Evolutionary conservation across 2,113 vertebrate genomes (phyloP), one percentile per base, ranked within the genome.

Genomic region (Cheilinus undulatus): DNA sequence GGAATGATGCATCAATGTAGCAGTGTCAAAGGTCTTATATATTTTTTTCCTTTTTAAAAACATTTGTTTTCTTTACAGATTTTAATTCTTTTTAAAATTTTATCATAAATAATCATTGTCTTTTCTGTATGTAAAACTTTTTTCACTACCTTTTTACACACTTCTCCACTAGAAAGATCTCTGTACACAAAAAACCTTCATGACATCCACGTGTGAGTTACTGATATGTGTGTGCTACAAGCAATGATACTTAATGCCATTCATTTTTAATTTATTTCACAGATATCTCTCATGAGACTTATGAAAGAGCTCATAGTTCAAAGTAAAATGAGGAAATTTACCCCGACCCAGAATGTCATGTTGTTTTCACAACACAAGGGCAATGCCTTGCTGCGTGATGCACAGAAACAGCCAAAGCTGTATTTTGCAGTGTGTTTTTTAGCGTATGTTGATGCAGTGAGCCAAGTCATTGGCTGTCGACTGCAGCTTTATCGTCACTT

Each of bases 401-500:
- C 19, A 19, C 34, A 3, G 42, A 40, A 27, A 17, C 13, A 64
- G 36, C 38, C 42, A 70, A 40, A 38, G 32, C 45, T 36, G 52
- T n/a, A 28, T 28, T 72, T 22, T 50, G 59, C 69, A 8, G 45
- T 6, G 3, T 43, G 9, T 63, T 70, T 69, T n/a, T 74, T 53
- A 69, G 51, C 57, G 30, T 61, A 50, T 13, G n/a, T 54, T 11
- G 0, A 48, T 48, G 64, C 52, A 36, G 26, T 32, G 59, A 79
- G 54, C 54, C 3, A 36, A 64, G 64, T 48, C 38, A 24, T 14
- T 12, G 61, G 59, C 20, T 53, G 61, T 36, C 40, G 38, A 36
- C 56, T 59, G 22, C 66, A 67, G 76, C 42, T 82, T 87, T 84
- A 90, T 86, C 82, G 9, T 38, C 42, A 63, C 73, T 69, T 45